These are phyloP conservation scores for Nematolebias whitei DNA, from an alignment of 2,113 vertebrate species.

Conservation along the genomic window DNA sequence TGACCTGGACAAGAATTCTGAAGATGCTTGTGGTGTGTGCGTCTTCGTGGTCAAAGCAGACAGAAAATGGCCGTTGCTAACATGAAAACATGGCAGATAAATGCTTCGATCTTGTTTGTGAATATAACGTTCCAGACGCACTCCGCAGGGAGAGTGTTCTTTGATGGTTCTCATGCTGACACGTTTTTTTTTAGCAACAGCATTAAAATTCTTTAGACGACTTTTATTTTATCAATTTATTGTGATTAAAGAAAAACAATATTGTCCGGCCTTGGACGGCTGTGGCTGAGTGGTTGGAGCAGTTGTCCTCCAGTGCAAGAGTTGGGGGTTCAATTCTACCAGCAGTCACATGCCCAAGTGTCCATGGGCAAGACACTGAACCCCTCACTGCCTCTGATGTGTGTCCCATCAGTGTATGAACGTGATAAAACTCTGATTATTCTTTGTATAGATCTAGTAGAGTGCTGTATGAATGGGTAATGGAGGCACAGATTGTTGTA, in stretches of 20 bases:
- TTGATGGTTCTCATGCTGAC: not conserved
- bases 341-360: no score
- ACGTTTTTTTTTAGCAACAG: not conserved
- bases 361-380: no score
- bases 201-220: not conserved
- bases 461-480: no score
- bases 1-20: conserved; percentile 29
- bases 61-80: conserved; percentile 5
- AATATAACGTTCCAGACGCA: not conserved
- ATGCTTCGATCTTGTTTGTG: conserved; percentile 6
- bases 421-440: no score
- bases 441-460: no score
- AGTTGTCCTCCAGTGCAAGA: no score
- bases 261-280: no score
- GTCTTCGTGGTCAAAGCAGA: conserved; percentile 1
- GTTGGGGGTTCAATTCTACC: no score
- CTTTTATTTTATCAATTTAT: not conserved
- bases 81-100: conserved; percentile 18
- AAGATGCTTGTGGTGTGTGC: conserved; percentile 13
- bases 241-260: not conserved
- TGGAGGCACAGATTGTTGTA: no score
- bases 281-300: no score
- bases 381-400: no score
- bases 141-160: not conserved
- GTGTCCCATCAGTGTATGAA: no score